A percentile compares a stretch with the other conserved stretches of the same genome.
Evolutionary conservation across 2,113 vertebrate genomes (phyloP).

Genomic region (Syrmaticus mikado): DNA sequence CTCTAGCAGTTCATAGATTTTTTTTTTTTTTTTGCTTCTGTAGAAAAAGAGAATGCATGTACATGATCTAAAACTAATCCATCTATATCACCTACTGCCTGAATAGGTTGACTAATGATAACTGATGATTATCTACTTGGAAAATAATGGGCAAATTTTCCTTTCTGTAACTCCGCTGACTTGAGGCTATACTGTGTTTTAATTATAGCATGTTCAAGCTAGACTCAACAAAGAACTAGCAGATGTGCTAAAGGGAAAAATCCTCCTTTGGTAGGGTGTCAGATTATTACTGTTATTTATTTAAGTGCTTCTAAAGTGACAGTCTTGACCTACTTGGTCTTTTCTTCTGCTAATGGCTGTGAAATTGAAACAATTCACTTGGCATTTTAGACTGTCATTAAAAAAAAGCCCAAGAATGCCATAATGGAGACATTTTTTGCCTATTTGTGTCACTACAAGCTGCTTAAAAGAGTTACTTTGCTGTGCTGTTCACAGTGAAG

Average conservation of each 20-base stretch:
- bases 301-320: constrained; percentile 51
- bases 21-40: background rate
- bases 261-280: constrained; percentile 11
- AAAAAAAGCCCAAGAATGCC: constrained; percentile 28
- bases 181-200: constrained; percentile 35
- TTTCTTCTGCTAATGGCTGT: constrained; percentile 49
- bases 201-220: constrained; percentile 24
- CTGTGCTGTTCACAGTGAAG: background rate
- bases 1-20: background rate
- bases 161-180: constrained; percentile 15
- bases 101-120: constrained; percentile 50
- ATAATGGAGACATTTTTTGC: constrained; percentile 31
- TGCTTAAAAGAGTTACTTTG: constrained; percentile 36
- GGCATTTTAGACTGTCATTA: constrained; percentile 36
- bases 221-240: constrained; percentile 14
- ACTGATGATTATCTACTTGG: constrained; percentile 45
- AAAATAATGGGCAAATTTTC: constrained; percentile 49
- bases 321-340: constrained; percentile 42
- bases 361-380: constrained; percentile 62
- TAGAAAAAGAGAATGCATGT: background rate
- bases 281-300: constrained; percentile 59
- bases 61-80: constrained; percentile 22
- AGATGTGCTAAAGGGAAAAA: constrained; percentile 26
- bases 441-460: constrained; percentile 15
- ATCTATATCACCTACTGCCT: constrained; percentile 28